Base-by-base conservation (phyloP, 2,113 vertebrate genomes). In the Madoqua kirkii region DNA sequence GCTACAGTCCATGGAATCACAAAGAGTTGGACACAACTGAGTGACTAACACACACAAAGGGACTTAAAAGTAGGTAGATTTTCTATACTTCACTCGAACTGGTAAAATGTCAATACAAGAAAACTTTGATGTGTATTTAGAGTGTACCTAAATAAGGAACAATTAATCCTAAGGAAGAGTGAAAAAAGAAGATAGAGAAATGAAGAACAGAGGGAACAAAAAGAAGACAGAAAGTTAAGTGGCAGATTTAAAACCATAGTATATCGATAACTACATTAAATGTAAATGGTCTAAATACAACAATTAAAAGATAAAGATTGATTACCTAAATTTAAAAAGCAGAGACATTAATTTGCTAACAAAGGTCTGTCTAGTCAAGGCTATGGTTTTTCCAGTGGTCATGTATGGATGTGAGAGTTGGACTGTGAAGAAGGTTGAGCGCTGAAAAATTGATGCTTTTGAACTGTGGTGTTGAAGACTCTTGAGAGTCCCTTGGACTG, bases 201-300 rank as follows among this genome's bases (percentile, higher is more conserved):
- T 64, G 13, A 96, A 91, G 12, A 87, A 85, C 7, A 48, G 31
- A 82, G 6, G 4, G 13, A 27, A 76, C 12, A 64, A 86, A 81
- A 82, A 87, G 15, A 95, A 93, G n/a, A 95, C 29, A 86, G 55
- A 93, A 91, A 89, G n/a, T n/a, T 59, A 76, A 60, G 15, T 93
- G 55, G 25, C 43, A 87, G 25, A 31, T 33, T 64, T 74, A 92
- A 94, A n/a, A 36, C 79, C 33, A 45, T 91, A 93, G 83, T 12
- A 88, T 71, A n/a, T 21, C 6, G 21, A 87, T 59, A 95, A 74
- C 81, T 81, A 71, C 36, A 82, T 86, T 86, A 95, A 94, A 82
- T 27, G 33, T 91, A 95, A 97, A 93, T 91, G 52, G 54, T 74
- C 71, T 79, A 97, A 85, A 86, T 64, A 82, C 10, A 86, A 29